A percentile compares a stretch with the other conserved stretches of the same genome.
Conservation (phyloP, 2,797 vertebrate genomes). For the Dendrocincla tyrannina region DNA sequence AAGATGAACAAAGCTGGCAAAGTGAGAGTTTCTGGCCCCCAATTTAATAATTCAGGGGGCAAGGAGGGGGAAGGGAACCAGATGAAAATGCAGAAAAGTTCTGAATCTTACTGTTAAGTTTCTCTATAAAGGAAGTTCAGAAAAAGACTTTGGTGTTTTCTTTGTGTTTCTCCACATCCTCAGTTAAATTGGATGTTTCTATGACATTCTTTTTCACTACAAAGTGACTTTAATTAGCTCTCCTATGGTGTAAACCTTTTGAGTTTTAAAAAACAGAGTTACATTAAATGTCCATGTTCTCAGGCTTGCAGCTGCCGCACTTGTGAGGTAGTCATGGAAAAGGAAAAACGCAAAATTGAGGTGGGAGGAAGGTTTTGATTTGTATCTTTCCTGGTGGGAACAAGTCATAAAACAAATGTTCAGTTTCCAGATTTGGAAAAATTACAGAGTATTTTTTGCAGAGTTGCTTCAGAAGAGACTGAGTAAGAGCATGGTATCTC, state of each 20-base stretch:
- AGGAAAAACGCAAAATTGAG: constrained; percentile 1
- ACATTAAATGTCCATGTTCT: background rate
- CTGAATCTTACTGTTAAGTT: background rate
- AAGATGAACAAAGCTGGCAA: background rate
- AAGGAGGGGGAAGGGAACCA: background rate
- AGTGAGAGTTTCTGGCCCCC: background rate
- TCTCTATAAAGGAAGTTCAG: background rate
- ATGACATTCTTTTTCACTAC: background rate
- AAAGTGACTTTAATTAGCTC: constrained; percentile 25
- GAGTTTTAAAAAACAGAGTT: background rate
- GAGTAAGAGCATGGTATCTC: background rate
- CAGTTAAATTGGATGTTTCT: background rate
- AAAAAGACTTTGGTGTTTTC: background rate
- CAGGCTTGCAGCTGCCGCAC: background rate
- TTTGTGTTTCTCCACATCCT: background rate
- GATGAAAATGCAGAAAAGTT: background rate
- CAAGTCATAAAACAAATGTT: constrained; percentile 38
- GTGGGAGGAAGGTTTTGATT: background rate
- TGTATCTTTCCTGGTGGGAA: background rate
- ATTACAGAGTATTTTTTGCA: constrained; percentile 15
- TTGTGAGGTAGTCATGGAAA: background rate
- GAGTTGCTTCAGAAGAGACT: background rate
- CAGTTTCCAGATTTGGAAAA: constrained; percentile 47
- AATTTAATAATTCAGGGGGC: background rate
- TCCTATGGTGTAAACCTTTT: constrained; percentile 6